These are phyloP conservation scores for Thereva unica DNA, from an alignment of 2,888 invertebrate genomes.

Conservation along the genomic window DNA sequence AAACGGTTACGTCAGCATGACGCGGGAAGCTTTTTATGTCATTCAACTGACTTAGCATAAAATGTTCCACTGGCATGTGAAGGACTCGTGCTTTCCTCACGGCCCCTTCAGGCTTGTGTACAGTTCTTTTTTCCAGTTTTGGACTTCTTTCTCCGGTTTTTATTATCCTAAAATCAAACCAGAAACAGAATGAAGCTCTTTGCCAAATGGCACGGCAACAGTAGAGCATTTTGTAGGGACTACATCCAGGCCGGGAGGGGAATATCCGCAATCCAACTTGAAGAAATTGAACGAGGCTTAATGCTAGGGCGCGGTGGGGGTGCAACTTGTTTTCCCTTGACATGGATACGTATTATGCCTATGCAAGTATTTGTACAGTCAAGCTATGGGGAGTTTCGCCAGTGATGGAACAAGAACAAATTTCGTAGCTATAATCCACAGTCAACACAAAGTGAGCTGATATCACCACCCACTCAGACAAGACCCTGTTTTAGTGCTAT, in stretches of 20 bases:
- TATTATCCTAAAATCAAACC: constrained; percentile 33
- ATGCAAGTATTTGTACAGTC: background rate
- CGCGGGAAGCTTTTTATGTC: constrained; percentile 16
- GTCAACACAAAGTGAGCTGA: constrained; percentile 31
- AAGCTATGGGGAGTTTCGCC: background rate
- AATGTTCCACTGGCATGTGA: constrained; percentile 10
- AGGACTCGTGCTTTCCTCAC: constrained; percentile 7
- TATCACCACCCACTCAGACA: constrained; percentile 16
- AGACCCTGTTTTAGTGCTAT: constrained; percentile 23
- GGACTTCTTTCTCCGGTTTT: constrained; percentile 8
- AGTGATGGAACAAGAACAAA: constrained; percentile 4
- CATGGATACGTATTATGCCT: constrained; percentile 23
- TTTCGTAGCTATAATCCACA: constrained; percentile 27
- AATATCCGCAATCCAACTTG: constrained; percentile 23
- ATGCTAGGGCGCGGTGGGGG: constrained; percentile 23
- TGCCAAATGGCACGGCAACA: constrained; percentile 35
- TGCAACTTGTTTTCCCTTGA: constrained; percentile 15
- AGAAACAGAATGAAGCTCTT: constrained; percentile 34
- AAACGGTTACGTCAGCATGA: constrained; percentile 21
- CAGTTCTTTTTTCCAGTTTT: constrained; percentile 22
- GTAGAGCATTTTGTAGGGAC: constrained; percentile 26
- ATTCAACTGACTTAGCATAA: constrained; percentile 25
- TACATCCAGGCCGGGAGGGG: constrained; percentile 11
- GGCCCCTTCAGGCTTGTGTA: constrained; percentile 14
- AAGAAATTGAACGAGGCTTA: constrained; percentile 30